phyloP scores from a whole-genome alignment of 2,888 invertebrate species.

The Electrophaes corylata region DNA sequence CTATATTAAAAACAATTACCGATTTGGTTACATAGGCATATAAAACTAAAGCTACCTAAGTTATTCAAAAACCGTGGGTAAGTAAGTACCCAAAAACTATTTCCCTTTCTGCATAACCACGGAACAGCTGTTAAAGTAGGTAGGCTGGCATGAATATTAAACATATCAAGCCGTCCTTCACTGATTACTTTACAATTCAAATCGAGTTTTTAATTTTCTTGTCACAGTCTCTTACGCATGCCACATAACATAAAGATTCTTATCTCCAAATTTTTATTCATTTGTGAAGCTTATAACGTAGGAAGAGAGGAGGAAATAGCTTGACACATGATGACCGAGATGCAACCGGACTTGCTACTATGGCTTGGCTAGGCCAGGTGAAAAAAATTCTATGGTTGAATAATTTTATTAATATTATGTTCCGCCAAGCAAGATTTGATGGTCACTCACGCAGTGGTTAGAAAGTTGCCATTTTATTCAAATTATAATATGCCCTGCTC shows the following conservation, averaged over 20 bases:
- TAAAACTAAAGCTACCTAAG: background rate
- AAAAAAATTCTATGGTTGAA: constrained; percentile 48
- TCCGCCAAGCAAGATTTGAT: constrained; percentile 14
- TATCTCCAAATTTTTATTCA: constrained; percentile 16
- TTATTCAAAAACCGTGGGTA: constrained; percentile 4
- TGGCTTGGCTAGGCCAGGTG: constrained; percentile 43
- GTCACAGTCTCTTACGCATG: constrained; percentile 28
- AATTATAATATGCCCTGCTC: too few relatives aligned
- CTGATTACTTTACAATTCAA: constrained; percentile 35
- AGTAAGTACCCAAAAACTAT: background rate
- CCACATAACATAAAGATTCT: constrained; percentile 19
- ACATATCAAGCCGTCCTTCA: constrained; percentile 21
- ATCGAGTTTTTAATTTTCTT: constrained; percentile 34
- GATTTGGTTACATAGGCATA: constrained; percentile 16
- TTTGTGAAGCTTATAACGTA: constrained; percentile 18
- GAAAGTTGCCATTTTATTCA: background rate
- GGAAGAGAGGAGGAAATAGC: constrained; percentile 24
- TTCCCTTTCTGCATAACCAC: constrained; percentile 1
- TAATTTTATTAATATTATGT: constrained; percentile 25
- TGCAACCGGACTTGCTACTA: constrained; percentile 40
- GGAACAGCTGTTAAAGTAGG: constrained; percentile 22
- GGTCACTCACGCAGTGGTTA: background rate
- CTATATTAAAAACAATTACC: too few relatives aligned
- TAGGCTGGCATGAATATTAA: constrained; percentile 31
- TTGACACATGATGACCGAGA: constrained; percentile 42